A percentile compares a stretch with the other conserved stretches of the same genome.
These are phyloP conservation scores for Octonoba sinensis DNA, from an alignment of 2,888 invertebrate species.

Conservation along the genomic window DNA sequence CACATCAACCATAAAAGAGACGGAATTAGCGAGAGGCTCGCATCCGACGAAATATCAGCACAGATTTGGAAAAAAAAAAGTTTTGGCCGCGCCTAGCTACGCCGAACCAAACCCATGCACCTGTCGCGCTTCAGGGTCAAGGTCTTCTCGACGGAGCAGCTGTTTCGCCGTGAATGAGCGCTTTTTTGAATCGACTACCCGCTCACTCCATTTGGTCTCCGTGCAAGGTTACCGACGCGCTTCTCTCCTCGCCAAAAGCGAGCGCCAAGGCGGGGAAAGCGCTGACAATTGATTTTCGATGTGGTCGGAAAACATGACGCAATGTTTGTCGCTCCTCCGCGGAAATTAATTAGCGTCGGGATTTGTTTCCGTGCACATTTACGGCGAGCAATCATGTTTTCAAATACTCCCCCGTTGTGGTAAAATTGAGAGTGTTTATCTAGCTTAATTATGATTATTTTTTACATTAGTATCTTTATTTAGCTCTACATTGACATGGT, in stretches of 20 bases:
- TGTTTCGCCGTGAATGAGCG: constrained; percentile 51
- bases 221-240: constrained; percentile 19
- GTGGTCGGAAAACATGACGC: no score
- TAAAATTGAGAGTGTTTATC: no score
- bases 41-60: background rate
- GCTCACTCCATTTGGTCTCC: constrained; percentile 27
- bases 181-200: background rate
- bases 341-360: no score
- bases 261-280: constrained; percentile 14
- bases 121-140: constrained; percentile 41
- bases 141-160: constrained; percentile 27
- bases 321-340: no score
- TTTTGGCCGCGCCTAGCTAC: constrained; percentile 15
- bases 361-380: no score
- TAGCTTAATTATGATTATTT: no score
- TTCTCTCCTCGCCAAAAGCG: background rate
- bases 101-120: constrained; percentile 23
- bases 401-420: no score
- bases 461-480: no score
- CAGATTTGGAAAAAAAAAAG: background rate
- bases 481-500: no score
- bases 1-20: constrained; percentile 27
- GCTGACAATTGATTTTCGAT: background rate
- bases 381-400: no score
- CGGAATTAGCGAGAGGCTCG: background rate